Evolutionary conservation across 1,140 invertebrate genomes (phyloP), one percentile per base, ranked within the genome.

Genomic region (Thaumetopoea pityocampa): DNA sequence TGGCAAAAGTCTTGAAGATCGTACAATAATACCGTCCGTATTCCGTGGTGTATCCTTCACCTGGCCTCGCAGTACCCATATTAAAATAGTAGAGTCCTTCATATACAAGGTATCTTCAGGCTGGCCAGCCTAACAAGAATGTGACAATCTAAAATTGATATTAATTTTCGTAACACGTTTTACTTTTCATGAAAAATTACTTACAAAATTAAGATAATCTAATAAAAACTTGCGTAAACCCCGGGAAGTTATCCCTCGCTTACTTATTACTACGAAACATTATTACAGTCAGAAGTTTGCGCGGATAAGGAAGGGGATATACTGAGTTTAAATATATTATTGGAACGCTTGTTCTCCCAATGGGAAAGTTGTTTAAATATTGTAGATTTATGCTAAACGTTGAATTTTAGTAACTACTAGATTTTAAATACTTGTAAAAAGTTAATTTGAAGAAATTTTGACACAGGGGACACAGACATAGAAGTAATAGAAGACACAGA

Each of bases 321-420:
- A 55, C 37, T 20, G 24, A 19, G 20, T 30, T 42, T 41, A 52
- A 54, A 51, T 63, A 58, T 51, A 61, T 53, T 50, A 57, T 54
- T 56, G 23, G 44, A 44, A 42, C 33, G 47, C 41, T 55, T 51
- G 41, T 50, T 35, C 29, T 33, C 45, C 49, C 41, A 37, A 34
- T 42, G 27, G 55, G 51, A 58, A 63, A 65, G 42, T 67, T 66
- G 45, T 54, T 73, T 76, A 67, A 79, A 67, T 67, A 73, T 72
- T 72, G 64, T 63, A 76, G 62, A 76, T 79, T 79, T 76, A 79
- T 78, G 73, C 62, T 73, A 76, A 76, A 71, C 54, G 65, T 44
- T 65, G 42, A 26, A n/a, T n/a, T n/a, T n/a, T n/a, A 43, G 50
- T 61, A 61, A 56, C 51, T 48, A 51, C 50, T 33, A 47, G 47